Conservation (phyloP, 2,888 invertebrate genomes). For the Brenthis hecate region DNA sequence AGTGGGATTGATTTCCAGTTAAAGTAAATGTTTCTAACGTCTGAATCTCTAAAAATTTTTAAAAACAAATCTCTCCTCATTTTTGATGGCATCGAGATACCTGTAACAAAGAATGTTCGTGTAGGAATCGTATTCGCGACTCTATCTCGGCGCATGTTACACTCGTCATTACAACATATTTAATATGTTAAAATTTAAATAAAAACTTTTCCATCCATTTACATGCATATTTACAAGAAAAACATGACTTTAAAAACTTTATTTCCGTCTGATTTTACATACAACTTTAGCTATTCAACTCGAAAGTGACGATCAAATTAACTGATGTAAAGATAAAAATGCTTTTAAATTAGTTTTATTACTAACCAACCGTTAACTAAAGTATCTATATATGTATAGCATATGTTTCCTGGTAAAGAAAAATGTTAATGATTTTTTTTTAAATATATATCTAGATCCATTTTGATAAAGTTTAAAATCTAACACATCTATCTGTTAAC, state of each 20-base stretch:
- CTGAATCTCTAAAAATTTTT: too few relatives aligned
- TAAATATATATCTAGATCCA: conserved; percentile 6
- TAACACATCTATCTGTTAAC: conserved; percentile 14
- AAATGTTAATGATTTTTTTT: background rate
- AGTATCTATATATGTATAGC: background rate
- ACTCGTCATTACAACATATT: too few relatives aligned
- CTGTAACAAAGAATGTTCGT: too few relatives aligned
- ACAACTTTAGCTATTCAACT: conserved; percentile 2
- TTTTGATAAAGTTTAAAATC: conserved; percentile 7
- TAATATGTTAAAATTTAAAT: too few relatives aligned
- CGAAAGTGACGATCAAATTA: conserved; percentile 14
- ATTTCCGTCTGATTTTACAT: conserved; percentile 2
- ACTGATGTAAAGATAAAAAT: conserved; percentile 5
- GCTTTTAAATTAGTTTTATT: conserved; percentile 21
- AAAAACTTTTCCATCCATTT: background rate
- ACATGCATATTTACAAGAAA: conserved; percentile 6
- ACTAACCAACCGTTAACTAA: conserved; percentile 10
- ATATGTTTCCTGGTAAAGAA: conserved; percentile 10
- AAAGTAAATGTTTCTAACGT: too few relatives aligned
- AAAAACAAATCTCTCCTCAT: too few relatives aligned
- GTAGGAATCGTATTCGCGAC: too few relatives aligned
- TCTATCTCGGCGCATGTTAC: too few relatives aligned
- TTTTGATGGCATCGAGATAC: too few relatives aligned
- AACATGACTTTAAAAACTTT: conserved; percentile 5
- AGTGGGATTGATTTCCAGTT: too few relatives aligned